Conservation (phyloP, 92 coral and sea anemone species). For the Meandrina meandrites region DNA sequence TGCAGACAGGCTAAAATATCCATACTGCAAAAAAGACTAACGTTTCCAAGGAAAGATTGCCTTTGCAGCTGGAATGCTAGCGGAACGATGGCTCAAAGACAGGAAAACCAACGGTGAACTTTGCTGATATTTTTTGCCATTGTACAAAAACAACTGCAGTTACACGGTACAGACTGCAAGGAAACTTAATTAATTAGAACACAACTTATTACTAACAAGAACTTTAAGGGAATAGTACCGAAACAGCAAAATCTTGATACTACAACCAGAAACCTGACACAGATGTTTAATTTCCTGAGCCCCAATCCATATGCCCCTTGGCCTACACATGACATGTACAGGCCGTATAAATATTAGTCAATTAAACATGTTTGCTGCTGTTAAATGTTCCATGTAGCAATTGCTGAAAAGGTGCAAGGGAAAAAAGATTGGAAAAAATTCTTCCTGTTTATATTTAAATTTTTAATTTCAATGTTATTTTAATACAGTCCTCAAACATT, state of each 20-base stretch:
- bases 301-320: background rate
- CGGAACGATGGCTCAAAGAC: background rate
- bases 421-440: background rate
- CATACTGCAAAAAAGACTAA: no score
- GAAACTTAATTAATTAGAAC: no score
- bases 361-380: background rate
- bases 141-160: background rate
- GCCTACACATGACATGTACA: background rate
- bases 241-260: background rate
- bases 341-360: background rate
- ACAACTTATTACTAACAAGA: background rate
- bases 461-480: background rate
- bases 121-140: background rate
- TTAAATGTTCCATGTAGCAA: background rate
- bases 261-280: background rate
- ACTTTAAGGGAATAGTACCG: background rate
- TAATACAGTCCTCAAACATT: background rate
- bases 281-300: background rate
- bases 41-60: background rate
- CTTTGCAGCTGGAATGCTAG: background rate
- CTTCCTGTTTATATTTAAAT: background rate
- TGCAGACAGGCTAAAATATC: no score
- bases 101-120: background rate
- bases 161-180: no score
- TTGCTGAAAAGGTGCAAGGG: background rate